A percentile compares a stretch with the other conserved stretches of the same genome.
These are phyloP conservation scores for Exephanes ischioxanthus DNA, from an alignment of 2,888 invertebrate genomes.

Conservation along the genomic window DNA sequence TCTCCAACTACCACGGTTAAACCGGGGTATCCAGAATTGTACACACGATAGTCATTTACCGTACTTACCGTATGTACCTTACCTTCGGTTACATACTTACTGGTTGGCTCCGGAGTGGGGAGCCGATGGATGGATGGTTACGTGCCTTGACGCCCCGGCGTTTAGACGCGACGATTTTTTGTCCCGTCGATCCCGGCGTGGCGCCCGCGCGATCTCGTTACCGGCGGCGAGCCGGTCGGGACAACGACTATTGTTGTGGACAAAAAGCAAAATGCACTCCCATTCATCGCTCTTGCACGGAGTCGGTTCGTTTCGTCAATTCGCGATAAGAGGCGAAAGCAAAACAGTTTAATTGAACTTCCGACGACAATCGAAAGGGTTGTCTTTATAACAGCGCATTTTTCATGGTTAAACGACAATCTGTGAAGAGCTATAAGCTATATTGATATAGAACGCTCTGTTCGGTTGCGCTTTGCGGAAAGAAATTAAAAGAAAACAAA, in stretches of 20 bases:
- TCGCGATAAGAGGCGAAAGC: not conserved
- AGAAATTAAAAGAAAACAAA: no score
- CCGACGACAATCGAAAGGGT: not conserved
- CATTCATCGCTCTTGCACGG: constrained; percentile 36
- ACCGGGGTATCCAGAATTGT: not conserved
- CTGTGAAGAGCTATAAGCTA: not conserved
- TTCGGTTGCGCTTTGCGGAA: no score
- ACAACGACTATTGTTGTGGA: constrained; percentile 35
- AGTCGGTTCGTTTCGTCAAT: constrained; percentile 22
- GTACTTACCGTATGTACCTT: constrained; percentile 45
- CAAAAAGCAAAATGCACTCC: constrained; percentile 44
- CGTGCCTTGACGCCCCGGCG: constrained; percentile 67
- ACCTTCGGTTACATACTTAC: constrained; percentile 32
- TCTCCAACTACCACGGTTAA: not conserved
- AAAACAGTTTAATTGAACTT: not conserved
- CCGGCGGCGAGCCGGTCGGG: constrained; percentile 43
- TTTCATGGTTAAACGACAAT: not conserved
- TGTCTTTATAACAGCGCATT: not conserved
- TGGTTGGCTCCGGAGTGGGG: constrained; percentile 16
- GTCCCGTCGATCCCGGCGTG: constrained; percentile 46
- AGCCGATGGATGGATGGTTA: constrained; percentile 46
- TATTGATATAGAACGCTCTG: no score
- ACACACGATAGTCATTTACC: constrained; percentile 39
- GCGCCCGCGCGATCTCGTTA: constrained; percentile 63
- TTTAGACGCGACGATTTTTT: constrained; percentile 71